Conservation (phyloP, 2,113 vertebrate genomes). For the Capreolus pygargus region DNA sequence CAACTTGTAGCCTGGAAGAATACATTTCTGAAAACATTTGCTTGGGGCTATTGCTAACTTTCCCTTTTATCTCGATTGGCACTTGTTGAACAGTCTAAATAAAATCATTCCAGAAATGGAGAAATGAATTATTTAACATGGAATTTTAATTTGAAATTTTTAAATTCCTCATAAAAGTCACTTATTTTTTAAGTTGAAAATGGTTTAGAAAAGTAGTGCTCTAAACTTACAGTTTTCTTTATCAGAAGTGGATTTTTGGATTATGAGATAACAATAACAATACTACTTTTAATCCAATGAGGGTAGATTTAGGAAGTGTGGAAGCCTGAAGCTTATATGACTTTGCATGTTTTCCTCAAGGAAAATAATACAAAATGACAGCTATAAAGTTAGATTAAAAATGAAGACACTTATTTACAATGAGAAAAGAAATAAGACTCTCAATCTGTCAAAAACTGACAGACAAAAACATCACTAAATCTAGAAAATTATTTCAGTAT, state of each 20-base stretch:
- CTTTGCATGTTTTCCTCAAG: neutral
- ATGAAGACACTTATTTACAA: neutral
- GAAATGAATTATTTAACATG: neutral
- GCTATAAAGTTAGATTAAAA: neutral
- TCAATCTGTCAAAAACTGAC: neutral
- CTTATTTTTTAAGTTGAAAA: neutral
- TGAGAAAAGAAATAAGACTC: neutral
- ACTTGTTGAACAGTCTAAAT: neutral
- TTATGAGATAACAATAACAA: neutral
- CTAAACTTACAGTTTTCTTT: neutral
- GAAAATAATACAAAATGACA: neutral
- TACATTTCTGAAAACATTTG: neutral
- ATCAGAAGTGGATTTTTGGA: neutral
- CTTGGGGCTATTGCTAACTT: neutral
- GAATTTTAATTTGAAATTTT: slow-evolving; percentile 12
- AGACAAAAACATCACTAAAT: neutral
- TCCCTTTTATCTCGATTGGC: neutral
- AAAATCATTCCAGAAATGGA: neutral
- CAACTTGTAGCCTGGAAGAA: neutral
- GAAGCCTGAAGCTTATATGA: neutral
- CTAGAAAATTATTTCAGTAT: neutral
- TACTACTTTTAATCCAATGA: neutral
- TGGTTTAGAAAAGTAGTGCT: neutral
- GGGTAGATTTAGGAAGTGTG: neutral
- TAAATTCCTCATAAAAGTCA: neutral